A percentile compares a stretch with the other conserved stretches of the same genome.
These are phyloP conservation scores for Papilio elwesi DNA, from an alignment of 2,888 invertebrate species.

Conservation along the genomic window DNA sequence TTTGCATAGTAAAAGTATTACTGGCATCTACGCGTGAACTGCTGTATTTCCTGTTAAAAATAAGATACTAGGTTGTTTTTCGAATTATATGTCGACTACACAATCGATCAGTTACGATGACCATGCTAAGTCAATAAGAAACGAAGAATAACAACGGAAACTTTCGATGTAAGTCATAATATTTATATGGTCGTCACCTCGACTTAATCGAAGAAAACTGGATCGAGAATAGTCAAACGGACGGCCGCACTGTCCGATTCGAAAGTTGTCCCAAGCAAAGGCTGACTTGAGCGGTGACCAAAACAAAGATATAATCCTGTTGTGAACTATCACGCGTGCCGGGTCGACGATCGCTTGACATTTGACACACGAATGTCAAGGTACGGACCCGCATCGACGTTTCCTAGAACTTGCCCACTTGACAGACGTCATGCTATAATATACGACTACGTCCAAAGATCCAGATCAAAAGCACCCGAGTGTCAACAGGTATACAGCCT, in stretches of 20 bases:
- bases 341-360: conserved; percentile 76
- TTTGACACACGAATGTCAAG: conserved; percentile 83
- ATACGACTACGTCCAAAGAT: conserved; percentile 15
- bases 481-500: conserved; percentile 39
- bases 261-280: conserved; percentile 47
- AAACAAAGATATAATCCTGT: conserved; percentile 51
- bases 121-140: not conserved
- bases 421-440: conserved; percentile 39
- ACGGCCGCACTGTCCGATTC: conserved; percentile 42
- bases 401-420: conserved; percentile 37
- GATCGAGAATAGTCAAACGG: conserved; percentile 34
- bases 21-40: too few species aligned
- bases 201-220: conserved; percentile 32
- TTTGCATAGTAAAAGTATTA: too few species aligned
- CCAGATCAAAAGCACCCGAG: conserved; percentile 45
- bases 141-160: conserved; percentile 11
- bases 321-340: conserved; percentile 65
- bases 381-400: conserved; percentile 52
- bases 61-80: too few species aligned
- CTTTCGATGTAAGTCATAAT: not conserved
- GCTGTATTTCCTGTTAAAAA: too few species aligned
- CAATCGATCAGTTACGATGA: too few species aligned
- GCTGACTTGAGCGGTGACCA: conserved; percentile 43
- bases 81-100: too few species aligned
- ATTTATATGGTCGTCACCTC: not conserved